Evolutionary conservation across 2,113 vertebrate genomes (phyloP).

Genomic region (Prietella phreatophila): DNA sequence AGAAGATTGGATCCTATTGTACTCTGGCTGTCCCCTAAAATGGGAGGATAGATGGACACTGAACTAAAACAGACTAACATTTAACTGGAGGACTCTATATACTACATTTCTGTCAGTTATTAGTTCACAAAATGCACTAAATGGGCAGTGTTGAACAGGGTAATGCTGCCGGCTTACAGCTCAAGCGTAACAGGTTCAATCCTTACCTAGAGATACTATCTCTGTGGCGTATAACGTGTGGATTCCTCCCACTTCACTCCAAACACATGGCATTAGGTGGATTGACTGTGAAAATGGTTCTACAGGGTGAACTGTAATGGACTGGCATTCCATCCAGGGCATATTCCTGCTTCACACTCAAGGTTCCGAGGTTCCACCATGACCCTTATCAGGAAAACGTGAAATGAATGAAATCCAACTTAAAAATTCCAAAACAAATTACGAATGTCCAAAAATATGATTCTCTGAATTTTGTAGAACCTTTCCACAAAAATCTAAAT

Average conservation of each 20-base stretch:
- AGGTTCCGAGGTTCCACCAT: background rate
- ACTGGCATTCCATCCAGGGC: too few relatives aligned
- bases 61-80: background rate
- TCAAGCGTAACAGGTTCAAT: background rate
- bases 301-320: background rate
- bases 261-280: background rate
- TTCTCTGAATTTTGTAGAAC: background rate
- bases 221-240: background rate
- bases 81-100: background rate
- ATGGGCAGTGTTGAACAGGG: background rate
- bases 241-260: background rate
- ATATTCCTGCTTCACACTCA: too few relatives aligned
- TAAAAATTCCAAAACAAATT: background rate
- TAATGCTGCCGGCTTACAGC: background rate
- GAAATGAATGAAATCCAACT: background rate
- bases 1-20: constrained; percentile 28
- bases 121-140: background rate
- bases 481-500: background rate
- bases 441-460: background rate
- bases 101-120: background rate
- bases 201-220: background rate
- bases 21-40: background rate
- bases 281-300: background rate
- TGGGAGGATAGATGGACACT: background rate
- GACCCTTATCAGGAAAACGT: background rate